Evolutionary conservation across 2,888 invertebrate species (phyloP).

Genomic region (Enchytraeus crypticus): DNA sequence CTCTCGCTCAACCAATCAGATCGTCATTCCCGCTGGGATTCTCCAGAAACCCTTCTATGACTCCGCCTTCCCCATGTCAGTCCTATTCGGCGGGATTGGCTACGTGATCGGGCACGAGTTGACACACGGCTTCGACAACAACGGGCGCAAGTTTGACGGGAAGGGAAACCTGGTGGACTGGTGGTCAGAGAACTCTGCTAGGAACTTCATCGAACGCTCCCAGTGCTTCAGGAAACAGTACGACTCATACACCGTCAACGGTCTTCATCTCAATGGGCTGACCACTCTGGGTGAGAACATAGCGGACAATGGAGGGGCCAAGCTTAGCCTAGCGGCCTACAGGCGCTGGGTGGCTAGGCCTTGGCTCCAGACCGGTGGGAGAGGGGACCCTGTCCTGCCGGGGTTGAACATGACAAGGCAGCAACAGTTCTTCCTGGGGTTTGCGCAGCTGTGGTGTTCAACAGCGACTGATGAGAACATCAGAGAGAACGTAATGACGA

Average conservation of each 20-base stretch:
- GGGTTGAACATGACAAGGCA: slow-evolving; percentile 45
- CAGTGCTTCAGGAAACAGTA: neutral
- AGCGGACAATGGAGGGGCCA: slow-evolving; percentile 48
- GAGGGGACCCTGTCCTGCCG: slow-evolving; percentile 37
- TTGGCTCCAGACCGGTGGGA: slow-evolving; percentile 28
- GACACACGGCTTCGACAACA: neutral
- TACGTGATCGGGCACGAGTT: neutral
- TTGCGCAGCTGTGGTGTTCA: slow-evolving; percentile 41
- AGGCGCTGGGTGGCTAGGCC: slow-evolving; percentile 41
- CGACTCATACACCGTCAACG: neutral
- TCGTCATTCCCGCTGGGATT: neutral
- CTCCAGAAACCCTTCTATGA: neutral
- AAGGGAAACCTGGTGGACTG: neutral
- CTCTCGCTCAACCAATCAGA: neutral
- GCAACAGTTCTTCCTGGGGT: slow-evolving; percentile 51
- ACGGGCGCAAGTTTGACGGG: neutral
- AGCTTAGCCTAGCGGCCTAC: slow-evolving; percentile 45
- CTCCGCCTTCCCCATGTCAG: neutral
- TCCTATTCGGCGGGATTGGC: neutral
- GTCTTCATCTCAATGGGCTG: slow-evolving; percentile 31
- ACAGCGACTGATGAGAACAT: neutral
- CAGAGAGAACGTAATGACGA: neutral
- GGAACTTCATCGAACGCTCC: neutral
- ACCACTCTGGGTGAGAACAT: slow-evolving; percentile 48
- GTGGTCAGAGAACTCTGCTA: neutral